Percentiles rank a stretch among this genome's conserved stretches.
Conservation (phyloP, 2,113 vertebrate genomes). For the Rhagologus leucostigma region DNA sequence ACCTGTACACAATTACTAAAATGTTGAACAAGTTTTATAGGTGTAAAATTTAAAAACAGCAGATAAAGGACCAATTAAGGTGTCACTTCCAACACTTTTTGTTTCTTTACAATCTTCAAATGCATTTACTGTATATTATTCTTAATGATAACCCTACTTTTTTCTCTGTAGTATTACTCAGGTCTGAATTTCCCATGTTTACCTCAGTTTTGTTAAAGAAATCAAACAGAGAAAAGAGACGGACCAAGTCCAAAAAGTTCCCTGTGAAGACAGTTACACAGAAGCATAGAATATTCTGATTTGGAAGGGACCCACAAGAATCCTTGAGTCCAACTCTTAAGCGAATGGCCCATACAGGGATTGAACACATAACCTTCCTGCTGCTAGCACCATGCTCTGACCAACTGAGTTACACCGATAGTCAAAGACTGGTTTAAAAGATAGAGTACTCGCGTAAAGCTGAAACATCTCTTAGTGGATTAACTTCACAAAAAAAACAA, state of each 20-base stretch:
- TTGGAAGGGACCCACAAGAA: background rate
- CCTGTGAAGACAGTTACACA: background rate
- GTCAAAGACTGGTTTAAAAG: background rate
- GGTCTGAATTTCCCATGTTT: background rate
- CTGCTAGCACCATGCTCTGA: background rate
- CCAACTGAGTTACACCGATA: background rate
- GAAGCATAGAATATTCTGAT: background rate
- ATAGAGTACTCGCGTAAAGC: background rate
- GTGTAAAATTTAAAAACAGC: background rate
- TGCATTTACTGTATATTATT: background rate
- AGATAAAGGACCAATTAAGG: background rate
- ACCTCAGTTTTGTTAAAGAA: background rate
- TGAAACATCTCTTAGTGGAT: background rate
- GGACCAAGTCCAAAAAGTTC: background rate
- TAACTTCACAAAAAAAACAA: background rate
- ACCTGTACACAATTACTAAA: background rate
- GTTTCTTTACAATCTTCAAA: background rate
- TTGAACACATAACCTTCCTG: fast-evolving
- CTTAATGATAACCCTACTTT: background rate
- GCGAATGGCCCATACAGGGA: background rate
- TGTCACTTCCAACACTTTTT: background rate
- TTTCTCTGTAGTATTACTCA: background rate
- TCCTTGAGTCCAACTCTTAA: background rate
- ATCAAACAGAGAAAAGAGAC: background rate
- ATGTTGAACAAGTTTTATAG: background rate